Base-by-base conservation (phyloP, 2,888 invertebrate species). In the Bellardia bayeri region DNA sequence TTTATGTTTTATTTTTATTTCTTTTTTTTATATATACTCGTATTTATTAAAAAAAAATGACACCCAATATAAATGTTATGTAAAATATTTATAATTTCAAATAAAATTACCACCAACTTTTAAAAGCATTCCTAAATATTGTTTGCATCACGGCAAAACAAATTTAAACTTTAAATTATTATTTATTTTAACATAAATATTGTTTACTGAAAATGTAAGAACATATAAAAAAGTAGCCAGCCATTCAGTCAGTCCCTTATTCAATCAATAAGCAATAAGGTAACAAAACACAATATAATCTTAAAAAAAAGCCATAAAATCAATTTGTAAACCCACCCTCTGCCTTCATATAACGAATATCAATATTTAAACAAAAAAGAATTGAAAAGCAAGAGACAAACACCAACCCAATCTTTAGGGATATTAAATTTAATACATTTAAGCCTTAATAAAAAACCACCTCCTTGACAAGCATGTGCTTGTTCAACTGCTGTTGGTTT, bases 361-460 rank as follows among this genome's bases (percentile, higher is more conserved):
- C 37, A 37, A 68, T 56, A 64, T 2, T 33, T 42, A 58, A 64
- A 49, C 2, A 78, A 66, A 68, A 23, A 16, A 33, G 23, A 75
- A 80, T 71, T 63, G 69, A 85, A 69, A 76, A 76, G 49, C 76
- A 42, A 13, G 11, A 61, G 14, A 72, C 42, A 33, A 51, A 51
- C 51, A 58, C 13, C 30, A 40, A n/a, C 58, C 51, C 78, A 74
- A 82, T 71, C 75, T 79, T 82, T 23, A 71, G 69, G 64, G 79
- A 64, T 63, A 82, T 87, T 85, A 85, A 85, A 87, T 87, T 87
- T 82, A 85, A 85, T 82, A 69, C 81, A 84, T 87, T 84, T 82
- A 82, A 82, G 78, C 66, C 78, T 81, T 78, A 76, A 83, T 75
- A 76, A 83, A 83, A 83, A 63, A 56, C 76, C 69, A 80, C 51